phyloP scores from a whole-genome alignment of 1,140 invertebrate genomes.

The Drosophila kurseongensis region DNA sequence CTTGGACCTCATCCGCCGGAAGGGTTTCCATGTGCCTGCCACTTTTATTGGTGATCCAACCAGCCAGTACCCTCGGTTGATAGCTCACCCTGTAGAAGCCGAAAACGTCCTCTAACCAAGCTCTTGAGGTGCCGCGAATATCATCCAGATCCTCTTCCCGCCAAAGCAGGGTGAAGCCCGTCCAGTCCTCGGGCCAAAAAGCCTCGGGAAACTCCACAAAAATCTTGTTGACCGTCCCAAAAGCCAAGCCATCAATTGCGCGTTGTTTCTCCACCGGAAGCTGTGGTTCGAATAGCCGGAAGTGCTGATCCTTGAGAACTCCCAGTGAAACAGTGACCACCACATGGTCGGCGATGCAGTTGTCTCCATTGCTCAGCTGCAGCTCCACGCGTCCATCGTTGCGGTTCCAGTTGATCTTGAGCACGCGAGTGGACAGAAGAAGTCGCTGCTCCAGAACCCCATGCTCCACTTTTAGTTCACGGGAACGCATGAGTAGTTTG shows the following conservation, averaged over 20 bases:
- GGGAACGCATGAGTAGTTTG: slow-evolving; percentile 86
- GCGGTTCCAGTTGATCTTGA: slow-evolving; percentile 85
- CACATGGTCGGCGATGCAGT: slow-evolving; percentile 87
- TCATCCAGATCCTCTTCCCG: slow-evolving; percentile 86
- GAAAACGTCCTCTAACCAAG: slow-evolving; percentile 88
- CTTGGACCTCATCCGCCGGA: slow-evolving; percentile 85
- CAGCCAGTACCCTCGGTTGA: slow-evolving; percentile 89
- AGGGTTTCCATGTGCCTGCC: slow-evolving; percentile 87
- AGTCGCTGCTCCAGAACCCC: slow-evolving; percentile 83
- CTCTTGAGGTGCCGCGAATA: slow-evolving; percentile 85
- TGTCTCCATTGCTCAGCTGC: slow-evolving; percentile 87
- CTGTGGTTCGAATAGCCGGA: slow-evolving; percentile 87
- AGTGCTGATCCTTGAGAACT: slow-evolving; percentile 88
- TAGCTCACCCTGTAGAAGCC: slow-evolving; percentile 88
- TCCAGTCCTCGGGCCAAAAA: slow-evolving; percentile 88
- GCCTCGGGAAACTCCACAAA: slow-evolving; percentile 89
- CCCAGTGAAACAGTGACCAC: slow-evolving; percentile 89
- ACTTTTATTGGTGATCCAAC: slow-evolving; percentile 87
- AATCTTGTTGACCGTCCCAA: slow-evolving; percentile 92
- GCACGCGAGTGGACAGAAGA: slow-evolving; percentile 85
- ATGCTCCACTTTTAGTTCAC: slow-evolving; percentile 72
- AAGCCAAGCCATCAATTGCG: slow-evolving; percentile 88
- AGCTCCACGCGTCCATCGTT: slow-evolving; percentile 84
- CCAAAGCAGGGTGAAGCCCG: slow-evolving; percentile 86
- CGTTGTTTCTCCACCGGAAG: slow-evolving; percentile 87